phyloP scores from a whole-genome alignment of 2,888 invertebrate genomes.

The Candidula unifasciata region DNA sequence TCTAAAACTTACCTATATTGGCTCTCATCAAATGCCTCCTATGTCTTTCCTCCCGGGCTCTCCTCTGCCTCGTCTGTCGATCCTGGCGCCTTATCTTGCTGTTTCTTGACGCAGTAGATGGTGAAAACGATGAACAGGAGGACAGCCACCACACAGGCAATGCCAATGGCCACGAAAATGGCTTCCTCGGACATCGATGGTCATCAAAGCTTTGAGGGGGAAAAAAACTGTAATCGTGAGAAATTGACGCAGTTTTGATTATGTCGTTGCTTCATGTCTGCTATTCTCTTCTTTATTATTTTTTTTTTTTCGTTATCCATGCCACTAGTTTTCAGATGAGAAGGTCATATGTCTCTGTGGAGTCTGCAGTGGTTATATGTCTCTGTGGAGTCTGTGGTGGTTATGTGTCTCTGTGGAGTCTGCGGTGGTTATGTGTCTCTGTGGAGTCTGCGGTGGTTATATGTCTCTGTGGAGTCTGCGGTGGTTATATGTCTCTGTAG shows the following conservation, averaged over 20 bases:
- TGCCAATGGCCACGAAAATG: slow-evolving; percentile 36
- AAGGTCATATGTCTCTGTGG: too few relatives aligned
- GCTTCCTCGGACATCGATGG: slow-evolving; percentile 16
- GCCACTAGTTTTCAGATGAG: too few relatives aligned
- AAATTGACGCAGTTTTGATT: not conserved
- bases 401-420: too few relatives aligned
- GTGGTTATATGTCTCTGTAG: too few relatives aligned
- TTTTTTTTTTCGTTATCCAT: too few relatives aligned
- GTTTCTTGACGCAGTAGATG: slow-evolving; percentile 44
- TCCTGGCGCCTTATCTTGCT: slow-evolving; percentile 38
- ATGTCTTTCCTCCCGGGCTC: slow-evolving; percentile 37
- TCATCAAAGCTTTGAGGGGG: not conserved
- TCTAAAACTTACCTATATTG: slow-evolving; percentile 20
- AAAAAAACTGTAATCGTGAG: not conserved
- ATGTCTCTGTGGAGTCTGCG: too few relatives aligned
- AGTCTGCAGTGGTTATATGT: too few relatives aligned
- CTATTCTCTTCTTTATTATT: not conserved
- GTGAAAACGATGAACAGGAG: slow-evolving; percentile 43
- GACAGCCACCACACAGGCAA: slow-evolving; percentile 38
- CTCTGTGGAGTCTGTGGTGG: too few relatives aligned
- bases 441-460: too few relatives aligned
- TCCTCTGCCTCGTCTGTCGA: slow-evolving; percentile 19
- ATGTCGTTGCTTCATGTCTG: not conserved
- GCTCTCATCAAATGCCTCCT: slow-evolving; percentile 17
- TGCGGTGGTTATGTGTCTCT: too few relatives aligned